phyloP scores from a whole-genome alignment of 2,113 vertebrate genomes.

The Marmota monax region DNA sequence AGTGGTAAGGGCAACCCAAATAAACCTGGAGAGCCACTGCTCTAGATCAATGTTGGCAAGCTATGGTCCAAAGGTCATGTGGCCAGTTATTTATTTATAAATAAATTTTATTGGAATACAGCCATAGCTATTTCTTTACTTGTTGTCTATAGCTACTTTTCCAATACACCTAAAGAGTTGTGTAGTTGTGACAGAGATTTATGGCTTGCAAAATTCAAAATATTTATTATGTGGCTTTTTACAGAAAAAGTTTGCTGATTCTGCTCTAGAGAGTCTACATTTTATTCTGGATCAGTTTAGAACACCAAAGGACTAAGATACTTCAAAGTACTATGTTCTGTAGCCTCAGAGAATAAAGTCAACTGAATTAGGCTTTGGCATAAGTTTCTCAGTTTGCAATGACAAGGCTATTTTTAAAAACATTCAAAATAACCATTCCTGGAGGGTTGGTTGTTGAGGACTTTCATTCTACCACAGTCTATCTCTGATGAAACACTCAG shows the following conservation, averaged over 20 bases:
- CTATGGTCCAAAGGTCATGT: background rate
- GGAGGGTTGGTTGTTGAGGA: background rate
- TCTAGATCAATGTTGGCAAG: background rate
- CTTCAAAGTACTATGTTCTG: background rate
- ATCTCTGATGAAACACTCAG: background rate
- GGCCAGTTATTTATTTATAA: background rate
- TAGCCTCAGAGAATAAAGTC: background rate
- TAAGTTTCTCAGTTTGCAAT: background rate
- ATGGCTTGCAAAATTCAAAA: background rate
- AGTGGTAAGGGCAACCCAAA: background rate
- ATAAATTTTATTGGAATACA: background rate
- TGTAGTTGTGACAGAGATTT: background rate
- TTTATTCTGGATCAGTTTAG: background rate
- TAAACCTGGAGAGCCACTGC: background rate
- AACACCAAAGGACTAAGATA: background rate
- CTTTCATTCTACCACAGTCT: background rate
- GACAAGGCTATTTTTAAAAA: constrained; percentile 7
- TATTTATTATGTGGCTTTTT: background rate
- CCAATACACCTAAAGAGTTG: background rate
- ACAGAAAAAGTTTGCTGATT: background rate
- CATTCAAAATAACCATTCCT: background rate
- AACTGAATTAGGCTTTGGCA: background rate
- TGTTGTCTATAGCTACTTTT: background rate
- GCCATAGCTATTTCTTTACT: background rate
- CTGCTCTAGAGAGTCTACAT: background rate